Conservation (phyloP, 2,113 vertebrate genomes). For the Nasalis larvatus region DNA sequence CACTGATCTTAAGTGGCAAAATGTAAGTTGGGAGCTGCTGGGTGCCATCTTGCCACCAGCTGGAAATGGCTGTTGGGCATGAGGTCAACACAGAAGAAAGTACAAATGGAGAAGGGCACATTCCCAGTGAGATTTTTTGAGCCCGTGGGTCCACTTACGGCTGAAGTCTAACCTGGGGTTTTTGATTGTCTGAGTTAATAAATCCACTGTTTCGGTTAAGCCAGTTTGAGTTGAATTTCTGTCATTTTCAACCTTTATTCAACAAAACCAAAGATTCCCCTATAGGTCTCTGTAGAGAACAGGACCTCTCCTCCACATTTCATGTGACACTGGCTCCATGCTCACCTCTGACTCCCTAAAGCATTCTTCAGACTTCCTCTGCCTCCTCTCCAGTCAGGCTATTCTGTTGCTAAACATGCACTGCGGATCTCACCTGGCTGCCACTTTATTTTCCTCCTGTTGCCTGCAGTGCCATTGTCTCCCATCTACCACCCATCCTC, state of each 20-base stretch:
- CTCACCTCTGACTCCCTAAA: not conserved
- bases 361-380: not conserved
- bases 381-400: not conserved
- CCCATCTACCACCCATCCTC: not conserved
- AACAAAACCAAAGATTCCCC: not conserved
- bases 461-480: fast-evolving
- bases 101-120: not conserved
- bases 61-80: not conserved
- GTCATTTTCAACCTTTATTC: not conserved
- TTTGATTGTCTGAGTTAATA: not conserved
- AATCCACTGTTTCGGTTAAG: not conserved
- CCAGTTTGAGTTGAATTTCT: not conserved
- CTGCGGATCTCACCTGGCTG: not conserved
- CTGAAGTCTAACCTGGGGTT: not conserved
- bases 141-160: not conserved
- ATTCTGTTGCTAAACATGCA: not conserved
- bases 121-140: not conserved
- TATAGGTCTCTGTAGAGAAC: not conserved
- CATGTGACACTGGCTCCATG: not conserved
- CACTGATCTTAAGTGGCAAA: not conserved
- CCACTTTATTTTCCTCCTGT: not conserved
- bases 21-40: not conserved
- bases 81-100: not conserved
- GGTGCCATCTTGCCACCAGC: no score
- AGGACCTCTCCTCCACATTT: not conserved